Percentiles rank a stretch among this genome's conserved stretches.
phyloP scores from a whole-genome alignment of 2,888 invertebrate genomes.

The Archips crataeganus region DNA sequence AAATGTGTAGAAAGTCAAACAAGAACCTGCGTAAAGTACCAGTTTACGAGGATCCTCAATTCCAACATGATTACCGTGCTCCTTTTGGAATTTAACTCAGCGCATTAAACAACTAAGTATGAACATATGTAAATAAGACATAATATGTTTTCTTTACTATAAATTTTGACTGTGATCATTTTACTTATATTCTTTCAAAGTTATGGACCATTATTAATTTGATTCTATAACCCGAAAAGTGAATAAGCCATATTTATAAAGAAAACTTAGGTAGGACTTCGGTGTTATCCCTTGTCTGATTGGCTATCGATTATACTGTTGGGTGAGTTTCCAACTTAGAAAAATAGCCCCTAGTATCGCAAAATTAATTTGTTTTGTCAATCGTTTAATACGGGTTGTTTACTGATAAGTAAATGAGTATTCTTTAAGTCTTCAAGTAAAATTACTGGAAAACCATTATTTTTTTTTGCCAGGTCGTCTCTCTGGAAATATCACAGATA shows the following conservation, averaged over 20 bases:
- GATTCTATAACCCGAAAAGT: not conserved
- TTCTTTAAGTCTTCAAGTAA: not conserved
- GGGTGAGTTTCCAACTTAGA: not conserved
- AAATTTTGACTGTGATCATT: not conserved
- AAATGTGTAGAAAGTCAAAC: not conserved
- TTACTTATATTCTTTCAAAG: not conserved
- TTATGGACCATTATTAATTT: not conserved
- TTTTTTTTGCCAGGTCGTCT: not conserved
- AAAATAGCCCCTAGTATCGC: conserved; percentile 1
- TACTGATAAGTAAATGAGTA: not conserved
- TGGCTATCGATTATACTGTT: conserved; percentile 1
- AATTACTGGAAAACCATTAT: not conserved
- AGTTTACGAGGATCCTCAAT: not conserved
- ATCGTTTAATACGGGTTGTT: not conserved
- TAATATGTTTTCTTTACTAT: too few relatives aligned
- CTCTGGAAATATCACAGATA: not conserved
- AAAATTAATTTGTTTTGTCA: conserved; percentile 1
- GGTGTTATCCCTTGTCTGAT: not conserved
- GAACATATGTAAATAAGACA: too few relatives aligned
- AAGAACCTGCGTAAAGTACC: not conserved
- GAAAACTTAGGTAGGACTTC: not conserved
- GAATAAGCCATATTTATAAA: not conserved
- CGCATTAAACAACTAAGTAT: not conserved
- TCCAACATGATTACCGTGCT: not conserved
- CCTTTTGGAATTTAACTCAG: not conserved